Conservation (phyloP, 1,140 invertebrate species). For the Leptinotarsa texana region DNA sequence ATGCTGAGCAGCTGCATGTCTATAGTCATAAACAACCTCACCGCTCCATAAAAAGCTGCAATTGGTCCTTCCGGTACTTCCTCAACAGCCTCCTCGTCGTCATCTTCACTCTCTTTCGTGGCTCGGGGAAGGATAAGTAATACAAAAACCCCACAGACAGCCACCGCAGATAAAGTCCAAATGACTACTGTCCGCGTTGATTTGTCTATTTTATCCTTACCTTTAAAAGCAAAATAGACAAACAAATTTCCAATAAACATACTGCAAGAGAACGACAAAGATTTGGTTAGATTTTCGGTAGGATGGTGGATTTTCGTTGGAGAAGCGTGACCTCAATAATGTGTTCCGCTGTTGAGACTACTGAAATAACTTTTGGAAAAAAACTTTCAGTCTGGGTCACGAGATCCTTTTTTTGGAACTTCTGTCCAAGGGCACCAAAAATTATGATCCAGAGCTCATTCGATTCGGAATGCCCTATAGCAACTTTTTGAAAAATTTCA, state of each 20-base stretch:
- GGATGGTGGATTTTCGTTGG: background rate
- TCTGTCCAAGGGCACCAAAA: too few relatives aligned
- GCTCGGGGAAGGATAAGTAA: constrained; percentile 65
- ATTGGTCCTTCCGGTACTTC: constrained; percentile 62
- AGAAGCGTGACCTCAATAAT: background rate
- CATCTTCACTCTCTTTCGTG: constrained; percentile 61
- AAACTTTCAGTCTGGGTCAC: too few relatives aligned
- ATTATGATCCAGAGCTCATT: too few relatives aligned
- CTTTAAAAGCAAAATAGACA: constrained; percentile 88
- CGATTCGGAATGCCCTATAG: too few relatives aligned
- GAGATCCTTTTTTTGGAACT: too few relatives aligned
- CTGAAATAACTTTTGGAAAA: too few relatives aligned
- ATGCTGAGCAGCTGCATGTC: constrained; percentile 85
- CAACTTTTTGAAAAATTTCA: too few relatives aligned
- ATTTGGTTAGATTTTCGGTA: background rate
- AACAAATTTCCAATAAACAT: constrained; percentile 93
- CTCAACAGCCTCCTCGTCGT: constrained; percentile 61
- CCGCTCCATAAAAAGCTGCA: constrained; percentile 74
- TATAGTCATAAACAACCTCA: constrained; percentile 75
- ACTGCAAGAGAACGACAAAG: constrained; percentile 61
- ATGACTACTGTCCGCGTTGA: constrained; percentile 74
- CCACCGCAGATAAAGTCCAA: constrained; percentile 71
- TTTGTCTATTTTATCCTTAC: constrained; percentile 67
- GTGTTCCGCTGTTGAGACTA: too few relatives aligned
- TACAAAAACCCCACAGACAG: constrained; percentile 70